Percentiles rank a stretch among this genome's conserved stretches.
These are phyloP conservation scores for Antennarius striatus DNA, from an alignment of 2,113 vertebrate species.

Conservation along the genomic window DNA sequence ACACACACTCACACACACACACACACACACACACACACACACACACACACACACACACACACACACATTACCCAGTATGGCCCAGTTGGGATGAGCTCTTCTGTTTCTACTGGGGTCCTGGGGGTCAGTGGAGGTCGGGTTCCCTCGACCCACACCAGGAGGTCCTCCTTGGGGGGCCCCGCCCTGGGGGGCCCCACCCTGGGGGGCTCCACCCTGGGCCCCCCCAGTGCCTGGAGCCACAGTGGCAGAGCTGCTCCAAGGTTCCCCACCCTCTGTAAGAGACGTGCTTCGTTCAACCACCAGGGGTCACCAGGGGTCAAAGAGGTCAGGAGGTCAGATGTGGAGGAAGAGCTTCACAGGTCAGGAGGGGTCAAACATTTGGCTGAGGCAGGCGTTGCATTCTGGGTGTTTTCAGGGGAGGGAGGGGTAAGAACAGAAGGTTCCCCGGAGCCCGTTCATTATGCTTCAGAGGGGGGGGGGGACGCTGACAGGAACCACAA, in stretches of 20 bases:
- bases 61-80: constrained; percentile 75
- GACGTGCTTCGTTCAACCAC: constrained; percentile 69
- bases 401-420: constrained; percentile 31
- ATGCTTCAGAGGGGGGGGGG: too few species aligned
- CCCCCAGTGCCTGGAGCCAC: constrained; percentile 57
- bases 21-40: constrained; percentile 27
- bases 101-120: constrained; percentile 81
- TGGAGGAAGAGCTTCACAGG: constrained; percentile 34
- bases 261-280: constrained; percentile 78
- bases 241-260: constrained; percentile 65
- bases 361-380: constrained; percentile 30
- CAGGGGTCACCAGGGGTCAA: constrained; percentile 39
- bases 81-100: constrained; percentile 80
- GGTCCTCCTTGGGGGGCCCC: constrained; percentile 19
- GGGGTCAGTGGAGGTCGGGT: constrained; percentile 60
- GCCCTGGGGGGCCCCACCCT: constrained; percentile 47
- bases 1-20: constrained; percentile 20
- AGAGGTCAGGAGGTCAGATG: constrained; percentile 43
- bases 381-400: constrained; percentile 1
- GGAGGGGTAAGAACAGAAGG: constrained; percentile 31
- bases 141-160: constrained; percentile 43
- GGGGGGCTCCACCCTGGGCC: constrained; percentile 38
- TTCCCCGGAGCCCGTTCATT: too few species aligned
- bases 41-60: constrained; percentile 16
- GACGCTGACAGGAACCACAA: too few species aligned